Percentiles rank a stretch among this genome's conserved stretches.
These are phyloP conservation scores for Danio kyathit DNA, from an alignment of 2,797 vertebrate species.

Conservation along the genomic window DNA sequence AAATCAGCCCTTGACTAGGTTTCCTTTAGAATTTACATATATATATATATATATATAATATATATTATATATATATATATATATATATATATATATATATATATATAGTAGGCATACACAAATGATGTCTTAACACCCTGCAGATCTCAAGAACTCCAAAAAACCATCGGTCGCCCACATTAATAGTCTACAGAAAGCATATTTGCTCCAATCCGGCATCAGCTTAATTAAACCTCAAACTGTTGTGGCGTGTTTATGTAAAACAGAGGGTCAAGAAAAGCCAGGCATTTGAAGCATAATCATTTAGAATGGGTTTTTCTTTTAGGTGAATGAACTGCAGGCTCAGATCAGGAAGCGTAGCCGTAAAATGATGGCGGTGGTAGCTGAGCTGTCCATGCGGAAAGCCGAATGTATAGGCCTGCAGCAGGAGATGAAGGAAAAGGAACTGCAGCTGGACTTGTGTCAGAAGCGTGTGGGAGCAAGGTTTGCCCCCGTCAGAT, in stretches of 20 bases:
- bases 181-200: not conserved
- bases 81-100: not conserved
- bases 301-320: constrained; percentile 34
- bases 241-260: not conserved
- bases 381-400: constrained; percentile 89
- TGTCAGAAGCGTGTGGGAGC: constrained; percentile 80
- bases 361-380: constrained; percentile 83
- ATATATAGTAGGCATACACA: no score
- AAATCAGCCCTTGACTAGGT: not conserved
- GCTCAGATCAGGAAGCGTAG: constrained; percentile 78
- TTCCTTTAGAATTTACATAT: not conserved
- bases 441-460: constrained; percentile 80
- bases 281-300: not conserved
- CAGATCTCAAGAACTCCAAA: not conserved
- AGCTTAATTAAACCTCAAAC: not conserved
- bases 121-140: not conserved
- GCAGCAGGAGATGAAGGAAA: constrained; percentile 86
- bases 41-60: not conserved
- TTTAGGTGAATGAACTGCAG: constrained; percentile 82
- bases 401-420: constrained; percentile 83
- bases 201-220: not conserved
- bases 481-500: constrained; percentile 83
- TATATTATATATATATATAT: not conserved
- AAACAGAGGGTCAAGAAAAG: not conserved
- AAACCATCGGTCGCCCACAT: not conserved